These are phyloP conservation scores for Torymus tubicola DNA, from an alignment of 2,888 invertebrate species.

Conservation along the genomic window DNA sequence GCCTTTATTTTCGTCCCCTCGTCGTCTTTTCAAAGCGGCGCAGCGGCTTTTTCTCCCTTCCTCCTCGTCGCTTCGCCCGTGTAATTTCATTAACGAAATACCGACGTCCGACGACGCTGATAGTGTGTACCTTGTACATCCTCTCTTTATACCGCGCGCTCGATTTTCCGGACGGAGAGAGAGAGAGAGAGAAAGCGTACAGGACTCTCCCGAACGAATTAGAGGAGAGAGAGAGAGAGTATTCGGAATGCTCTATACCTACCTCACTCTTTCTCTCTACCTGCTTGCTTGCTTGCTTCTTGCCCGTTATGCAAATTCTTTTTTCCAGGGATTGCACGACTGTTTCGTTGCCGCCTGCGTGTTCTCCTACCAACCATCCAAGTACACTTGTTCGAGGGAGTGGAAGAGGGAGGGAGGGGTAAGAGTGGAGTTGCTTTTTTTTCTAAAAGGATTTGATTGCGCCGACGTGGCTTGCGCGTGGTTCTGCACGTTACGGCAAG, in stretches of 20 bases:
- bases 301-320: conserved; percentile 34
- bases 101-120: conserved; percentile 32
- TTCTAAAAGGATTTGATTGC: background rate
- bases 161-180: background rate
- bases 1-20: conserved; percentile 43
- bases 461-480: too few species aligned
- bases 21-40: conserved; percentile 34
- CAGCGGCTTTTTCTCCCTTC: conserved; percentile 36
- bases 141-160: background rate
- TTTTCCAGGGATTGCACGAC: background rate
- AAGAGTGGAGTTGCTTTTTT: background rate
- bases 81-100: conserved; percentile 65
- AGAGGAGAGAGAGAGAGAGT: conserved; percentile 11
- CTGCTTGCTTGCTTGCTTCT: too few species aligned
- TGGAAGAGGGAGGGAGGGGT: too few species aligned
- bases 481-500: too few species aligned
- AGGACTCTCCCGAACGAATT: conserved; percentile 26
- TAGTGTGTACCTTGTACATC: conserved; percentile 19
- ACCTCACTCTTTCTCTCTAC: too few species aligned
- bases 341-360: background rate
- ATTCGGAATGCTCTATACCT: conserved; percentile 16
- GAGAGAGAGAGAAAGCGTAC: too few species aligned
- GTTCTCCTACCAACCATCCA: too few species aligned
- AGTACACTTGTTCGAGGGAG: too few species aligned
- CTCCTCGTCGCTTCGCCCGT: conserved; percentile 57